Evolutionary conservation across 2,113 vertebrate species (phyloP).

Genomic region (Pomatostomus ruficeps): DNA sequence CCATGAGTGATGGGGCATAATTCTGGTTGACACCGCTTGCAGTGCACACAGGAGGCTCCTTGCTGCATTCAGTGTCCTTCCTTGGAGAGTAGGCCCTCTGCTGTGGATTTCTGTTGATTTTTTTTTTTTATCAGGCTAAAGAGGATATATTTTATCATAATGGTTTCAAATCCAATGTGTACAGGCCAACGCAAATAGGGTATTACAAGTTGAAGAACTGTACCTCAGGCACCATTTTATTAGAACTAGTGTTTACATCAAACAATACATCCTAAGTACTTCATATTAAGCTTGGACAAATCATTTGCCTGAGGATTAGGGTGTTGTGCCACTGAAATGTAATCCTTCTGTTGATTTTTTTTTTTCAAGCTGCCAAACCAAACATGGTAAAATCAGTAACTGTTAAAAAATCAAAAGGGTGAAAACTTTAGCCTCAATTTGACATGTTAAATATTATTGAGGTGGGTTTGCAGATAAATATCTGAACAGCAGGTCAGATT

Average conservation of each 20-base stretch:
- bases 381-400: conserved; percentile 88
- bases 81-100: background rate
- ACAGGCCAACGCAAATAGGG: conserved; percentile 87
- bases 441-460: background rate
- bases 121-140: conserved; percentile 76
- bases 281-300: conserved; percentile 98
- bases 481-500: background rate
- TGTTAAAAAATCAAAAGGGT: conserved; percentile 4
- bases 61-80: background rate
- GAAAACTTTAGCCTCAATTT: background rate
- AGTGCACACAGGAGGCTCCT: background rate
- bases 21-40: rapidly evolving
- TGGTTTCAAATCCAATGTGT: conserved; percentile 79
- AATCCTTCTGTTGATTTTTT: conserved; percentile 91
- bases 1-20: rapidly evolving
- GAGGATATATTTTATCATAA: conserved; percentile 88
- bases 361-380: conserved; percentile 90
- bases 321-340: conserved; percentile 92
- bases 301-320: conserved; percentile 98
- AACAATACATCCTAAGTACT: conserved; percentile 96
- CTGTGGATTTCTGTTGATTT: conserved; percentile 36
- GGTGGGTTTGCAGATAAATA: background rate
- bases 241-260: conserved; percentile 98
- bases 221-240: conserved; percentile 94
- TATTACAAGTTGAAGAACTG: conserved; percentile 91